phyloP scores from a whole-genome alignment of 2,888 invertebrate species.

The Epistrophe eligans region DNA sequence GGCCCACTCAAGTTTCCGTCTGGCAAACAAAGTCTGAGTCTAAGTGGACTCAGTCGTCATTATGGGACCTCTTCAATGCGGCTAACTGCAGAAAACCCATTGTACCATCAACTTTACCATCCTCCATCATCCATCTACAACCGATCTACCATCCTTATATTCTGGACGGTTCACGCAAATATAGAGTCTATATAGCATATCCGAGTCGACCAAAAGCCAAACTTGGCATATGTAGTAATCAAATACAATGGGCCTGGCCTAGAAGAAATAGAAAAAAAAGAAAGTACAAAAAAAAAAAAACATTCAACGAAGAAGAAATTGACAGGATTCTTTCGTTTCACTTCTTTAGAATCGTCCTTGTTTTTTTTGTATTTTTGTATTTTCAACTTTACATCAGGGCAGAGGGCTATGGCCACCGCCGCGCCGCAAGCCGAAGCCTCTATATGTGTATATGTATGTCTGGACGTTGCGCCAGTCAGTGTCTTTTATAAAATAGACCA shows the following conservation, averaged over 20 bases:
- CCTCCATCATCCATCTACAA: slow-evolving; percentile 3
- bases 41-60: slow-evolving; percentile 73
- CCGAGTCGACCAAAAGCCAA: slow-evolving; percentile 72
- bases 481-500: slow-evolving; percentile 70
- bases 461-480: slow-evolving; percentile 67
- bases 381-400: slow-evolving; percentile 48
- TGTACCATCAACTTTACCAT: slow-evolving; percentile 60
- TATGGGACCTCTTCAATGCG: slow-evolving; percentile 76
- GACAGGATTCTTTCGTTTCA: slow-evolving; percentile 74
- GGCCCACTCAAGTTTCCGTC: slow-evolving; percentile 73
- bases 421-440: slow-evolving; percentile 38
- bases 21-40: slow-evolving; percentile 75
- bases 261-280: slow-evolving; percentile 49
- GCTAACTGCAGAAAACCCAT: slow-evolving; percentile 74
- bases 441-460: slow-evolving; percentile 15
- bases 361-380: background rate
- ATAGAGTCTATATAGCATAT: slow-evolving; percentile 54
- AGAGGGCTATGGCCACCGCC: slow-evolving; percentile 44
- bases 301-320: slow-evolving; percentile 63
- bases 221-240: slow-evolving; percentile 75
- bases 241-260: slow-evolving; percentile 69
- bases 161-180: slow-evolving; percentile 66
- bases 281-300: slow-evolving; percentile 6
- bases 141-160: slow-evolving; percentile 29
- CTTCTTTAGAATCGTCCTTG: slow-evolving; percentile 54